phyloP scores from a whole-genome alignment of 2,113 vertebrate species.

The Petromus typicus region DNA sequence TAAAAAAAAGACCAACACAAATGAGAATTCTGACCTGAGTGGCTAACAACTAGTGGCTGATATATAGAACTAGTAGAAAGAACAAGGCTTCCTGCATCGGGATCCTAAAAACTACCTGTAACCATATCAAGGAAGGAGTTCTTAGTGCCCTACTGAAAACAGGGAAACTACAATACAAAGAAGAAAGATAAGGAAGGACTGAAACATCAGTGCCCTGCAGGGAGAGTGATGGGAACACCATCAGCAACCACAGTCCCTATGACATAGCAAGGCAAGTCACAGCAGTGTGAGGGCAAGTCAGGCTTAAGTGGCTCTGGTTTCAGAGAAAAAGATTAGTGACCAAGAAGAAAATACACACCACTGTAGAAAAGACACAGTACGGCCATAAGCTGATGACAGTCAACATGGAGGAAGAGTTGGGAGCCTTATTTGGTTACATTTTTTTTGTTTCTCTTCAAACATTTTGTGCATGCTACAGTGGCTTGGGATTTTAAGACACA shows the following conservation, averaged over 20 bases:
- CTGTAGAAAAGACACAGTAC: background rate
- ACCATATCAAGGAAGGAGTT: rapidly evolving
- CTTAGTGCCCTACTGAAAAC: background rate
- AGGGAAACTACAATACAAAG: background rate
- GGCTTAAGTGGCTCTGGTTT: rapidly evolving
- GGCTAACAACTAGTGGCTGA: background rate
- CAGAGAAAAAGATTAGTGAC: background rate
- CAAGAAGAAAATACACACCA: background rate
- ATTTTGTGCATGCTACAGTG: background rate
- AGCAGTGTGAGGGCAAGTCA: background rate
- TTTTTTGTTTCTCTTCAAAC: constrained; percentile 1
- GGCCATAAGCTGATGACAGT: background rate
- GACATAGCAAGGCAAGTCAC: background rate
- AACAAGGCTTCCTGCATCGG: background rate
- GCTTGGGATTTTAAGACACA: constrained; percentile 1
- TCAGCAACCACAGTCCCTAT: too few relatives aligned
- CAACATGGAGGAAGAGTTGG: background rate
- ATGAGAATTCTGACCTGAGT: background rate
- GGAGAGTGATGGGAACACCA: background rate
- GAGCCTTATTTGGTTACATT: background rate
- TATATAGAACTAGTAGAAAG: background rate
- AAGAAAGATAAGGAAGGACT: background rate
- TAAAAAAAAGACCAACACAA: too few relatives aligned
- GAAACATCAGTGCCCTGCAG: too few relatives aligned
- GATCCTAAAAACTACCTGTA: background rate